A percentile compares a stretch with the other conserved stretches of the same genome.
phyloP scores from a whole-genome alignment of 1,140 invertebrate genomes.

The Aphis craccivora region DNA sequence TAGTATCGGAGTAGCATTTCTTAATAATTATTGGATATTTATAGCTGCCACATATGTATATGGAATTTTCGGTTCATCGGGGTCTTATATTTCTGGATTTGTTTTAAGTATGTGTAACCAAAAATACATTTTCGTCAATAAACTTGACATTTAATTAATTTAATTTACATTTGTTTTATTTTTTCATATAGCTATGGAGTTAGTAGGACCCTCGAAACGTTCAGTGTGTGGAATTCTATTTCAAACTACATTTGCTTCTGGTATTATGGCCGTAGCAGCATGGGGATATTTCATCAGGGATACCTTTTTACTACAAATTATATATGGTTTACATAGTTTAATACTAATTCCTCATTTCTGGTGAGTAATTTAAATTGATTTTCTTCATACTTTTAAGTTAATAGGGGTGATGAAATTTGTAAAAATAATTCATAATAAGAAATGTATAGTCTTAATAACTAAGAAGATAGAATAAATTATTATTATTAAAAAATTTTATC shows the following conservation, averaged over 20 bases:
- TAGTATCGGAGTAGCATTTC: conserved; percentile 76
- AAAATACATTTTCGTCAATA: not conserved
- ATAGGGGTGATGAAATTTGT: not conserved
- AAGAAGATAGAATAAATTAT: not conserved
- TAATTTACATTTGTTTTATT: not conserved
- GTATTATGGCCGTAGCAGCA: conserved; percentile 82
- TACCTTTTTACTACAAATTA: conserved; percentile 76
- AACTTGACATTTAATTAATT: not conserved
- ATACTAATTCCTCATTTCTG: conserved; percentile 82
- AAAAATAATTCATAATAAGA: not conserved
- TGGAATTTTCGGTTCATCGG: conserved; percentile 83
- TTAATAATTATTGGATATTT: conserved; percentile 78
- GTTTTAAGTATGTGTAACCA: conserved; percentile 70
- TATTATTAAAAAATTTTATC: too few species aligned
- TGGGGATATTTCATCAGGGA: conserved; percentile 83
- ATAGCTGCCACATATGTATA: conserved; percentile 75
- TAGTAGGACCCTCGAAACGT: conserved; percentile 81
- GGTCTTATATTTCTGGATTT: conserved; percentile 83
- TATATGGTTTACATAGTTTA: conserved; percentile 79
- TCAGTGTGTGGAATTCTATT: conserved; percentile 84
- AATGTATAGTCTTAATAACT: not conserved
- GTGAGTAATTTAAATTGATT: conserved; percentile 62
- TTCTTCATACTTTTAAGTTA: not conserved
- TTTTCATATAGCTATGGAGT: conserved; percentile 75
- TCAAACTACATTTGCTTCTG: conserved; percentile 80